Evolutionary conservation across 2,888 invertebrate species (phyloP).

Genomic region (Cheilosia urbana): DNA sequence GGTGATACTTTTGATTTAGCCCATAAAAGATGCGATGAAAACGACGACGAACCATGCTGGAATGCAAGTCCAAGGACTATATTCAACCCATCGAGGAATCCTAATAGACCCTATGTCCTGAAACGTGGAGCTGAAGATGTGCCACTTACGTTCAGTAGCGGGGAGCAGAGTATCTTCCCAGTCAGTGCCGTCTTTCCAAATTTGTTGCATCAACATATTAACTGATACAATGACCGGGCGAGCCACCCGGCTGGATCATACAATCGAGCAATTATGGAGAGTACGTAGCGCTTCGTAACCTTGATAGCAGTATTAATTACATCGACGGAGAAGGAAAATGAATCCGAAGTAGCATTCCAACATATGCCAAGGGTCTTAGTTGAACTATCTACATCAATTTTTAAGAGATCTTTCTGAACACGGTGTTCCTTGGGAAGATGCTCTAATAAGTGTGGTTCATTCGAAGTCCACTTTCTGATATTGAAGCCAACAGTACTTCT

Average conservation of each 20-base stretch:
- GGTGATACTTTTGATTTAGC: conserved; percentile 46
- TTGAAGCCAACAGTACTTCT: not conserved
- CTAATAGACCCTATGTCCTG: no score
- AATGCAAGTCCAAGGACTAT: no score
- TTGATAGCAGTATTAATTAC: not conserved
- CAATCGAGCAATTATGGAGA: conserved; percentile 29
- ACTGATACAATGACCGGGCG: not conserved
- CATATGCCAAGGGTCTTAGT: conserved; percentile 11
- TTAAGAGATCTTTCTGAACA: not conserved
- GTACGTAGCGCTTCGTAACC: not conserved
- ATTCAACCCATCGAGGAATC: no score
- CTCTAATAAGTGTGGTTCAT: not conserved
- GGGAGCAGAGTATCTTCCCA: no score
- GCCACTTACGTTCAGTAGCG: no score
- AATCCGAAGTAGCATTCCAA: conserved; percentile 14
- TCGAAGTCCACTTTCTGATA: conserved; percentile 28
- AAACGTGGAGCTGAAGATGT: no score
- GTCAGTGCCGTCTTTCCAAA: conserved; percentile 18
- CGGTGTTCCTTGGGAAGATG: conserved; percentile 3
- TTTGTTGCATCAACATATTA: conserved; percentile 22
- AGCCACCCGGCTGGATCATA: conserved; percentile 49
- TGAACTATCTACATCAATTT: not conserved
- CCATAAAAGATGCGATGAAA: conserved; percentile 20
- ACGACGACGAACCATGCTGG: not conserved
- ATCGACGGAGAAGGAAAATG: conserved; percentile 1